Conservation (phyloP, 2,113 vertebrate species). For the Tragulus kanchil region DNA sequence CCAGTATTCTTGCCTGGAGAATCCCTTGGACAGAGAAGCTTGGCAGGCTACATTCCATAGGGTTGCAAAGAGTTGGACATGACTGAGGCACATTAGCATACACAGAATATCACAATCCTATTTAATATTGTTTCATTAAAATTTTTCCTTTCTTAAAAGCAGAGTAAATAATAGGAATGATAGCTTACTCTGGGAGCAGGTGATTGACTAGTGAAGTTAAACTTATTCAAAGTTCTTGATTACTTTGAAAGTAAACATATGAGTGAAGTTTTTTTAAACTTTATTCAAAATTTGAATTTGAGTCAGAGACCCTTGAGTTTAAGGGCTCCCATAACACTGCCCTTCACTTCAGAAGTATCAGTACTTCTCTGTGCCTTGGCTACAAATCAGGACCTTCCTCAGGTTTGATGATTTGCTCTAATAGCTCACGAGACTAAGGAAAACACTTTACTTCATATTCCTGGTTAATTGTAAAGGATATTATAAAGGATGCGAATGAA, state of each 20-base stretch:
- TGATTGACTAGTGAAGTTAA: conserved; percentile 26
- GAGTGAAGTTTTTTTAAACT: too few relatives aligned
- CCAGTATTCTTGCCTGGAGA: background rate
- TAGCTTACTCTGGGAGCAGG: background rate
- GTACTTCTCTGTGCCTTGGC: background rate
- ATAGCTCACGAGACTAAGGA: background rate
- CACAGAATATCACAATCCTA: background rate
- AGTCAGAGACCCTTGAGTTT: background rate
- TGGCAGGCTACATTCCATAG: background rate
- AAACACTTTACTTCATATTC: background rate
- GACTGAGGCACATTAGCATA: rapidly evolving
- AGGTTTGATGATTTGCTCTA: background rate
- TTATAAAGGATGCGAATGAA: background rate
- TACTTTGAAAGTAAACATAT: background rate
- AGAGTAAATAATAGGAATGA: background rate
- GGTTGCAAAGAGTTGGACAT: background rate
- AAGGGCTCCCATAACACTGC: background rate
- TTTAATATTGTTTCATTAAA: background rate
- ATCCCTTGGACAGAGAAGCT: background rate
- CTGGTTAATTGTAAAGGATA: background rate
- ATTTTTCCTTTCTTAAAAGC: conserved; percentile 5
- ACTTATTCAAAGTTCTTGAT: conserved; percentile 16
- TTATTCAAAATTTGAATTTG: too few relatives aligned
- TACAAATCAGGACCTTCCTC: background rate
- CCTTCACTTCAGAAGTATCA: background rate